These are phyloP conservation scores for Aurelia sp. DNA, from an alignment of 30 jellyfish, hydroid and myxozoan species.

Conservation along the genomic window DNA sequence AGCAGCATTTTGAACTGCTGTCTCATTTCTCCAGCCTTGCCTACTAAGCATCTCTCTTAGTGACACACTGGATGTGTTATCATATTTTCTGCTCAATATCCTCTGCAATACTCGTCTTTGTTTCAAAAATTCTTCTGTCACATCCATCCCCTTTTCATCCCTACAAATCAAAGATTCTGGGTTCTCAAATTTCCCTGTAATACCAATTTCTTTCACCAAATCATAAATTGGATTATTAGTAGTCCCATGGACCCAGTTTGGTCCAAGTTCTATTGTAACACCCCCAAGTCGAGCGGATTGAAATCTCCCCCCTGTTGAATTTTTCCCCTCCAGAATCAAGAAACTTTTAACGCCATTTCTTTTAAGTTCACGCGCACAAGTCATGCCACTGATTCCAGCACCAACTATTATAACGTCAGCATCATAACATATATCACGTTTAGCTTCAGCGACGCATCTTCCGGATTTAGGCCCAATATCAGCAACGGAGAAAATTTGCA, in stretches of 20 bases:
- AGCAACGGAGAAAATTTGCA: no score
- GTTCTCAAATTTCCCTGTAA: constrained; percentile 58
- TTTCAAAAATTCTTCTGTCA: constrained; percentile 14
- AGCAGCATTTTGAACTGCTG: constrained; percentile 41
- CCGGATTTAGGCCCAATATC: constrained; percentile 1
- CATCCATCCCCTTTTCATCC: constrained; percentile 37
- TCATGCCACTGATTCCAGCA: constrained; percentile 75
- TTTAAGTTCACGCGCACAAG: constrained; percentile 66
- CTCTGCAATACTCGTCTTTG: neutral
- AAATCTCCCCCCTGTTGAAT: constrained; percentile 70
- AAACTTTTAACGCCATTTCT: constrained; percentile 35
- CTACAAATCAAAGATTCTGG: constrained; percentile 40
- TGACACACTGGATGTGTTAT: neutral
- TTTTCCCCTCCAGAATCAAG: constrained; percentile 64
- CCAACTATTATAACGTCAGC: constrained; percentile 70
- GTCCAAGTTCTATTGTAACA: constrained; percentile 78
- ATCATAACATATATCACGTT: constrained; percentile 43
- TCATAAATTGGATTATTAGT: constrained; percentile 68
- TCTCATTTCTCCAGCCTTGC: constrained; percentile 58
- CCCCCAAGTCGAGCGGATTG: constrained; percentile 40
- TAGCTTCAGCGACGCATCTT: neutral
- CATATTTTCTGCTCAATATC: neutral
- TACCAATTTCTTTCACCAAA: constrained; percentile 31
- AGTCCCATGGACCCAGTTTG: constrained; percentile 90
- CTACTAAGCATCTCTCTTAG: constrained; percentile 29